Evolutionary conservation across 2,113 vertebrate genomes (phyloP), one percentile per base, ranked within the genome.

Genomic region (Cathartes aura): DNA sequence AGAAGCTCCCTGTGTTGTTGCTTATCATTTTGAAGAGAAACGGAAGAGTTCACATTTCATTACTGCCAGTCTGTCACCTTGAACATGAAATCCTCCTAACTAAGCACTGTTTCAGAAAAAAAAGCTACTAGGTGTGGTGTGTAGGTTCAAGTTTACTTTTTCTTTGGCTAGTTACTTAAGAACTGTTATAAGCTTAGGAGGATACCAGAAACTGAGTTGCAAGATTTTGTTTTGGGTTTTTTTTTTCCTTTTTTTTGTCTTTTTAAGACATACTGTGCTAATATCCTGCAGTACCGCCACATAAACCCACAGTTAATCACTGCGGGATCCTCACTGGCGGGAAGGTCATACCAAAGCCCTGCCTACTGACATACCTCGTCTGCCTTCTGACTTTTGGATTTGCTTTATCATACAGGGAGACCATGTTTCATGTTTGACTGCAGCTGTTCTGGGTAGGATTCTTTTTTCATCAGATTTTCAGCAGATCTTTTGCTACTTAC

Each of bases 1-100:
- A 90, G 94, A 95, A 95, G 96, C 80, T 96, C 64, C 59, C 89
- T 45, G 50, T 94, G 82, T 92, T 95, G 91, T 81, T 95, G 80
- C 91, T 78, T 91, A 84, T 4, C 5, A 59, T 95, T 92, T 83
- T 92, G 80, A 92, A 86, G 63, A 89, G 89, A 83, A 92, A 56
- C 70, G 75, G 83, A 76, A 58, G 62, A 93, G 53, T 92, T 92
- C 58, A 15, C 36, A 15, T 94, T 95, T 89, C 52, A 87, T 94
- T 92, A 89, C 42, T 92, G 83, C 68, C 47, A 32, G 63, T 89
- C 87, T 96, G 63, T 91, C 83, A 67, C 80, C 91, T 78, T 90
- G 80, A 89, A 36, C 22, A 5, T 26, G 27, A 81, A 89, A n/a
- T 83, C 45, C 66, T 88, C 48, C 59, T 62, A 52, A 64, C 5